phyloP scores from a whole-genome alignment of 1,140 invertebrate genomes.

The Orius insidiosus region DNA sequence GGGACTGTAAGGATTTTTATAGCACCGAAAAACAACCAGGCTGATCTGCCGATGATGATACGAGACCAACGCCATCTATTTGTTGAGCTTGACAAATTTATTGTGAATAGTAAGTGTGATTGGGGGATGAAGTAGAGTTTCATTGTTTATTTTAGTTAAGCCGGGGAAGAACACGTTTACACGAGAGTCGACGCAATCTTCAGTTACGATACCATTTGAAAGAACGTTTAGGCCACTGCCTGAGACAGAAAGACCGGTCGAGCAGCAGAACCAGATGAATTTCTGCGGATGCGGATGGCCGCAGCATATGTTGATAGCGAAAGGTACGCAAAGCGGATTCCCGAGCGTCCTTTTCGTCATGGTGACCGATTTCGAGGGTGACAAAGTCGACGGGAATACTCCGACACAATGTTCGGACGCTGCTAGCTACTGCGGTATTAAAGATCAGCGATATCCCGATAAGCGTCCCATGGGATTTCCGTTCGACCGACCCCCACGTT shows the following conservation, averaged over 20 bases:
- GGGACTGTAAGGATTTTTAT: conserved; percentile 40
- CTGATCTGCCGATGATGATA: conserved; percentile 27
- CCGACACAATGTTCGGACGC: conserved; percentile 40
- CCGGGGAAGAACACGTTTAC: conserved; percentile 35
- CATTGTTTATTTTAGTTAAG: conserved; percentile 27
- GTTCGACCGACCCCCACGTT: conserved; percentile 45
- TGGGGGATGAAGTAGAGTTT: not conserved
- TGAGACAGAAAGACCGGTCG: conserved; percentile 25
- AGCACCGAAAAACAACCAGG: conserved; percentile 33
- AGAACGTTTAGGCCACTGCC: conserved; percentile 41
- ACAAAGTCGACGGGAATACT: conserved; percentile 31
- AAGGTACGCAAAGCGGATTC: conserved; percentile 48
- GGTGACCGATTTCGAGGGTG: conserved; percentile 55
- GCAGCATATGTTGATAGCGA: conserved; percentile 63
- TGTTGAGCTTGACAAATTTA: conserved; percentile 39
- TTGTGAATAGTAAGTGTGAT: conserved; percentile 30
- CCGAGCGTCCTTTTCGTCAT: conserved; percentile 58
- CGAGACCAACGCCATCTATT: conserved; percentile 31
- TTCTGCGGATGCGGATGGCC: conserved; percentile 81
- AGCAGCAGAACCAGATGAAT: conserved; percentile 29
- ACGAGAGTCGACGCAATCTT: conserved; percentile 35
- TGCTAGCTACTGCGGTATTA: conserved; percentile 53
- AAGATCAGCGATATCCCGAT: conserved; percentile 55
- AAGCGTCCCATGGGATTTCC: conserved; percentile 55
- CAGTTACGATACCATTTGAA: conserved; percentile 44